A percentile compares a stretch with the other conserved stretches of the same genome.
Evolutionary conservation across 2,888 invertebrate species (phyloP).

Genomic region (Lamellibrachia columna): DNA sequence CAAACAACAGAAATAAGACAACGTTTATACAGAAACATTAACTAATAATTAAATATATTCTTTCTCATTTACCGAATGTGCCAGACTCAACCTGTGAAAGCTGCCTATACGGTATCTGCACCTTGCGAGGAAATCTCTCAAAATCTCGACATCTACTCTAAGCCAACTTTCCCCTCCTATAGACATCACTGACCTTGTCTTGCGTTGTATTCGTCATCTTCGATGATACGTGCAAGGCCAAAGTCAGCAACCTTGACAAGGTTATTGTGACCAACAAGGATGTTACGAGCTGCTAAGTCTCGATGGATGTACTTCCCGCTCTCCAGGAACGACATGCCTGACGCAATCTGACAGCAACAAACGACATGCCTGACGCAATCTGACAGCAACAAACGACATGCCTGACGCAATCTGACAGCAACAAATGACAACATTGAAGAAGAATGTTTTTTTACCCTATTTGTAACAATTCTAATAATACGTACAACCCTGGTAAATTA

Average conservation of each 20-base stretch:
- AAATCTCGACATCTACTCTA: neutral
- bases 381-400: neutral
- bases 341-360: neutral
- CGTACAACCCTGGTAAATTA: too few relatives aligned
- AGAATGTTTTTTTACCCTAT: too few relatives aligned
- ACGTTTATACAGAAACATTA: too few relatives aligned
- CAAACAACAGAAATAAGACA: too few relatives aligned
- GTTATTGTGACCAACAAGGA: constrained; percentile 34
- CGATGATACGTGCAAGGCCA: constrained; percentile 37
- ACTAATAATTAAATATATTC: too few relatives aligned
- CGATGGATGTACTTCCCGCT: constrained; percentile 36
- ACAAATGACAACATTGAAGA: too few relatives aligned
- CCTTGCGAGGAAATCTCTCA: neutral
- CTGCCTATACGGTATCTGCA: neutral
- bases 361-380: constrained; percentile 25
- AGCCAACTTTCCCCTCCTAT: too few relatives aligned
- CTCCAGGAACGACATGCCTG: constrained; percentile 38
- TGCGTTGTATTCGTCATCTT: constrained; percentile 32
- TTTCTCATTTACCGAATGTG: too few relatives aligned
- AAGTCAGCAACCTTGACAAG: constrained; percentile 37
- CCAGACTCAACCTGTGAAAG: too few relatives aligned
- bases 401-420: neutral
- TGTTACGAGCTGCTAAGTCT: constrained; percentile 38
- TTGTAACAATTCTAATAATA: too few relatives aligned
- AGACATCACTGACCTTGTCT: constrained; percentile 25